Base-by-base conservation (phyloP, 2,797 vertebrate species). In the Bradypodion pumilum region DNA sequence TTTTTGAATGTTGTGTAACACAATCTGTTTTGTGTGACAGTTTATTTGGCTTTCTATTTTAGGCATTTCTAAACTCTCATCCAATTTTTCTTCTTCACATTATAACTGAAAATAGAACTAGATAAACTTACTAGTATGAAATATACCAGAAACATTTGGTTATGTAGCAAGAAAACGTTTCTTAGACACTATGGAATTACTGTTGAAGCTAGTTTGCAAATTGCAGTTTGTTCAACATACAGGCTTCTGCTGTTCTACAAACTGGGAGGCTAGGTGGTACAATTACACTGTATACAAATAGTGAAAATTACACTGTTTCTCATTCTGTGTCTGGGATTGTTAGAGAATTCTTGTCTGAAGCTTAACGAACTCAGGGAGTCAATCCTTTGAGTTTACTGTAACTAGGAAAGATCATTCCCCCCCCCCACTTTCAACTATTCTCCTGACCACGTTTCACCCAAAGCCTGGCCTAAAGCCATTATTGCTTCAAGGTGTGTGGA, bases 41-140 rank as follows among this genome's bases (percentile, higher is more conserved):
- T 78, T 93, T 87, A 70, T 91, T 90, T 91, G 91, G 79, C 7
- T 89, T 96, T 92, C 93, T 92, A 89, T 95, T 94, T 94, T 84
- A 91, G 84, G 80, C 72, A 49, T 46, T 89, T 94, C 94, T 93
- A 89, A 92, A 90, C 49, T 91, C 69, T 93, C 90, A 93, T 78
- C 89, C 40, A 37, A 81, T 88, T 80, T 89, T 86, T 93, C 68
- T 94, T 93, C 90, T 91, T 84, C 84, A 91, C 91, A 85, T 85
- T 56, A 78, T 91, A 60, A 82, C 91, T 94, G 93, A 94, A 95
- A 93, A 93, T 93, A 93, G 73, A 90, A 75, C 85, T 85, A 78
- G 82, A 77, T 94, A 86, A 62, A 87, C 68, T 37, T 82, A 62
- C 87, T 92, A 91, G 90, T 91, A 81, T 92, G 88, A 93, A 86